Conservation (phyloP, 2,113 vertebrate genomes). For the Pseudorasbora parva region DNA sequence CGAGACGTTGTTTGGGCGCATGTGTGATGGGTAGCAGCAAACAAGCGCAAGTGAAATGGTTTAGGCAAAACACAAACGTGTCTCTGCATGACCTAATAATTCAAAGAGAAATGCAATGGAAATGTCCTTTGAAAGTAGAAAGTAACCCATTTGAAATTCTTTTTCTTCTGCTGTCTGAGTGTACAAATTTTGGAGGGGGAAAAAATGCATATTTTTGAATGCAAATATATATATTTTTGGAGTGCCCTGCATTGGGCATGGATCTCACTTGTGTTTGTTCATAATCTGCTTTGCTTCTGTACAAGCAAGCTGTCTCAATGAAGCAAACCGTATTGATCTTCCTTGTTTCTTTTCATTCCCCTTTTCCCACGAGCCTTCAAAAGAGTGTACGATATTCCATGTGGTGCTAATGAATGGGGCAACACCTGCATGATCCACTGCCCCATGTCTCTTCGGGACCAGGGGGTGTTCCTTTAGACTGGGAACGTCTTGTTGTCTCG, state of each 20-base stretch:
- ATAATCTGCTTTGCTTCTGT: conserved; percentile 23
- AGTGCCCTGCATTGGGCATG: not conserved
- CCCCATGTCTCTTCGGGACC: not conserved
- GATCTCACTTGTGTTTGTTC: not conserved
- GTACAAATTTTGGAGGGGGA: not conserved
- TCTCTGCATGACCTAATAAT: conserved; percentile 19
- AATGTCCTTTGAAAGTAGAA: conserved; percentile 3
- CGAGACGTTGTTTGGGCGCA: conserved; percentile 38
- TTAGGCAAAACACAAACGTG: conserved; percentile 37
- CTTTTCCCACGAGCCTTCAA: conserved; percentile 37
- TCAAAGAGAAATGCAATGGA: conserved; percentile 12
- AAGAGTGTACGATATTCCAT: conserved; percentile 21
- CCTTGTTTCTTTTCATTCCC: not conserved
- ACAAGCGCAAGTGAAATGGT: conserved; percentile 5
- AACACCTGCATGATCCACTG: conserved; percentile 25
- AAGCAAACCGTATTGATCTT: conserved; percentile 36
- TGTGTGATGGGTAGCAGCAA: conserved; percentile 28
- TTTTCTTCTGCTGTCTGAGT: not conserved
- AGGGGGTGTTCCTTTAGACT: conserved; percentile 5
- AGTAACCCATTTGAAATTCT: conserved; percentile 25
- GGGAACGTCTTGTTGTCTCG: conserved; percentile 61
- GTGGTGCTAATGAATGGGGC: conserved; percentile 43
- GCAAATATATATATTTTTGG: not conserved
- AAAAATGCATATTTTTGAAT: not conserved
- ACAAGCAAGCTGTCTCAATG: conserved; percentile 22